phyloP scores from a whole-genome alignment of 2,888 invertebrate genomes.

The Caenorhabditis sp. region DNA sequence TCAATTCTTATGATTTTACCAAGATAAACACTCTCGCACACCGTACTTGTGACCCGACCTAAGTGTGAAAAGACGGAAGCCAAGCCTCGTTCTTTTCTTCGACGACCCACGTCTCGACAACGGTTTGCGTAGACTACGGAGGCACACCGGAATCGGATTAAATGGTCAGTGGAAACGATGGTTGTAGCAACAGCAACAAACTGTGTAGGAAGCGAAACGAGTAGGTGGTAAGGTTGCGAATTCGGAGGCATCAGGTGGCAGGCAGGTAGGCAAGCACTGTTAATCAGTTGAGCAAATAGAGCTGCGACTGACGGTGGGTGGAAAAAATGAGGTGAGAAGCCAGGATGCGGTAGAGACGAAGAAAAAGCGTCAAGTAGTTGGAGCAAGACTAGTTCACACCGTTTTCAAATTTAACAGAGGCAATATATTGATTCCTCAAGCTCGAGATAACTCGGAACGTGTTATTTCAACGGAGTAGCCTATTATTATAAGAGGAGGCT shows the following conservation, averaged over 20 bases:
- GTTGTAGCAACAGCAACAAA: neutral
- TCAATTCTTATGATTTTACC: slow-evolving; percentile 56
- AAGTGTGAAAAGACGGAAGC: slow-evolving; percentile 50
- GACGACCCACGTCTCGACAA: slow-evolving; percentile 6
- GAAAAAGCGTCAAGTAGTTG: slow-evolving; percentile 43
- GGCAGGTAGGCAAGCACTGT: slow-evolving; percentile 51
- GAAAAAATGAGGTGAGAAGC: slow-evolving; percentile 55
- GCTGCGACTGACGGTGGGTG: slow-evolving; percentile 29
- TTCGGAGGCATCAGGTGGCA: slow-evolving; percentile 50
- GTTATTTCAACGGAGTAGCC: no score
- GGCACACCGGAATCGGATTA: slow-evolving; percentile 37
- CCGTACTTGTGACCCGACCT: slow-evolving; percentile 62
- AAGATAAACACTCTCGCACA: slow-evolving; percentile 61
- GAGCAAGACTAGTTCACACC: slow-evolving; percentile 48
- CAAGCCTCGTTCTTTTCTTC: neutral
- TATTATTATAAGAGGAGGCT: no score
- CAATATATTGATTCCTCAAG: no score
- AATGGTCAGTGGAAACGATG: slow-evolving; percentile 40
- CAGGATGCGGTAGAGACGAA: slow-evolving; percentile 44
- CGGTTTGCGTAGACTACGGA: slow-evolving; percentile 31
- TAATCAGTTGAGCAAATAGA: slow-evolving; percentile 64
- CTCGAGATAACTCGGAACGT: no score
- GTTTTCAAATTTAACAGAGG: slow-evolving; percentile 27
- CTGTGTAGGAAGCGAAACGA: slow-evolving; percentile 29
- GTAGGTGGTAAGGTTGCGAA: slow-evolving; percentile 37